Evolutionary conservation across 1,140 invertebrate genomes (phyloP).

Genomic region (Zaprionus davidi): DNA sequence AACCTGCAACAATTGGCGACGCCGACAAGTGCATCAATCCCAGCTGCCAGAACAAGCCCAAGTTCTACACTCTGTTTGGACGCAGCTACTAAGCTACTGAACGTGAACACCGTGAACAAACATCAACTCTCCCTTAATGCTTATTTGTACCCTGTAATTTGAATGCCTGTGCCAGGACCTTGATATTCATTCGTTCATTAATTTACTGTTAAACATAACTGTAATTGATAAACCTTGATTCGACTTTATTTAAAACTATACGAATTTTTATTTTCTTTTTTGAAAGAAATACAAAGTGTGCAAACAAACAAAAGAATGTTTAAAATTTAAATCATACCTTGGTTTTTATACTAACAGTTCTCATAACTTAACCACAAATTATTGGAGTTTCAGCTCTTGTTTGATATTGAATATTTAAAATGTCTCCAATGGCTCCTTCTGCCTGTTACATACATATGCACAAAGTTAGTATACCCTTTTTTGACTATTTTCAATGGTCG

Average conservation of each 20-base stretch:
- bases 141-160: conserved; percentile 30
- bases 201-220: conserved; percentile 11
- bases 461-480: too few relatives aligned
- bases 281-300: conserved; percentile 16
- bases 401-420: too few relatives aligned
- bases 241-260: not conserved
- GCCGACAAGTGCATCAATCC: conserved; percentile 94
- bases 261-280: conserved; percentile 28
- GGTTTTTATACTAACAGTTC: too few relatives aligned
- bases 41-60: conserved; percentile 91
- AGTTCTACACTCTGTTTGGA: conserved; percentile 97
- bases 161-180: conserved; percentile 39
- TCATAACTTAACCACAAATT: too few relatives aligned
- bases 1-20: conserved; percentile 87
- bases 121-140: not conserved
- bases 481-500: too few relatives aligned
- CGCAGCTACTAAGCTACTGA: conserved; percentile 92
- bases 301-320: not conserved
- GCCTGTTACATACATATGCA: too few relatives aligned
- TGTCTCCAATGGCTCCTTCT: too few relatives aligned
- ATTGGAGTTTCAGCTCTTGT: too few relatives aligned
- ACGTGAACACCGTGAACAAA: not conserved
- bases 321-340: not conserved
- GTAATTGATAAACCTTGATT: conserved; percentile 9
- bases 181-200: conserved; percentile 23